Evolutionary conservation across 2,113 vertebrate genomes (phyloP), one percentile per base, ranked within the genome.

Genomic region (Epinephelus cyanopodus): DNA sequence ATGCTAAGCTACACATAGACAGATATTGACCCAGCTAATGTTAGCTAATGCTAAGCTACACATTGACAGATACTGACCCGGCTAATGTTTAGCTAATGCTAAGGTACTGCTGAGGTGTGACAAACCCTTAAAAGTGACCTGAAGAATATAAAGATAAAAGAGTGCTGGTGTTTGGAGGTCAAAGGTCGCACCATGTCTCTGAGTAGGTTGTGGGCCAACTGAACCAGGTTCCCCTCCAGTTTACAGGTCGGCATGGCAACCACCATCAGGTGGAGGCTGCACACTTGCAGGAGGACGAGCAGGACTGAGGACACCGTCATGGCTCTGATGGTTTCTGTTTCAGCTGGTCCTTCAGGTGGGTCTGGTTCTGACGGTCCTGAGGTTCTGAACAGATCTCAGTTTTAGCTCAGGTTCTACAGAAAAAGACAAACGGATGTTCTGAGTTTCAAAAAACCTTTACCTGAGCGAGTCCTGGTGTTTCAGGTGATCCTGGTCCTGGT

Each of bases 271-370:
- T 85, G 77, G 42, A 91, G 64, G 72, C 76, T 78, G 77, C 73
- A 89, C 52, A 92, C 39, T 4, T 86, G 85, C 68, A 92, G 58
- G 25, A 85, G 6, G 18, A 82, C 0, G 13, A 91, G 29, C 14
- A 85, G 45, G n/a, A 79, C 6, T 2, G 56, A 27, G 1, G 80
- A 25, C 0, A 66, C 17, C 0, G 0, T 62, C 82, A 85, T 90
- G 77, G 54, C 77, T 45, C 62, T 65, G 17, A 53, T 25, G 65
- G 65, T 64, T 15, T n/a, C n/a, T 48, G 33, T 15, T n/a, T 63
- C 33, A 4, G 10, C 4, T 5, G 11, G 57, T 37, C 1, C n/a
- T 50, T 45, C 5, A 58, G 12, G 4, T 1, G 65, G 45, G 29
- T 4, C 52, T 66, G 62, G 50, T 45, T 13, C 23, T 21, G 42